These are phyloP conservation scores for Ophion ventricosus DNA, from an alignment of 2,888 invertebrate genomes.

Conservation along the genomic window DNA sequence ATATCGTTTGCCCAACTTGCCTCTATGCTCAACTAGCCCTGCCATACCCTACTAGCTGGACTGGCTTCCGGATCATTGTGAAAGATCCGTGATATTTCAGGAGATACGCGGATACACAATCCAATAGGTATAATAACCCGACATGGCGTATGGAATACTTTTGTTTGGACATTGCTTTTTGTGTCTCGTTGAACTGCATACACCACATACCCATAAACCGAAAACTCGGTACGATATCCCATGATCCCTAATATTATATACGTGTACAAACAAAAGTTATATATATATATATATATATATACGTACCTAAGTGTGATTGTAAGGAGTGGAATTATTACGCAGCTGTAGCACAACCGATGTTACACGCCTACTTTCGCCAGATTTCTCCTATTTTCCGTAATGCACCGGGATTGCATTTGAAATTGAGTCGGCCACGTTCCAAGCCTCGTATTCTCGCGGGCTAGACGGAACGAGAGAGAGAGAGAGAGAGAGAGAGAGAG, in stretches of 20 bases:
- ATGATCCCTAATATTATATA: conserved; percentile 53
- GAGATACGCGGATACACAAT: conserved; percentile 40
- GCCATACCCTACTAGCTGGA: not conserved
- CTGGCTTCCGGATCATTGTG: conserved; percentile 14
- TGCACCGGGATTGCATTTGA: conserved; percentile 78
- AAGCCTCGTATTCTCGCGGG: conserved; percentile 54
- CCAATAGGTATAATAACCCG: conserved; percentile 9
- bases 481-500: conserved; percentile 15
- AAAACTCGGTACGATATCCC: conserved; percentile 59
- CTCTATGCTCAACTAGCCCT: too few relatives aligned
- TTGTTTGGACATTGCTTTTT: conserved; percentile 12
- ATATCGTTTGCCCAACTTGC: too few relatives aligned
- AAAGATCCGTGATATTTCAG: conserved; percentile 30
- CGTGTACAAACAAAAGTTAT: conserved; percentile 14
- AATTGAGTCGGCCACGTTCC: conserved; percentile 77
- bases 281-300: conserved; percentile 28
- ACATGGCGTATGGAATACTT: conserved; percentile 28
- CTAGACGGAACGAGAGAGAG: conserved; percentile 8
- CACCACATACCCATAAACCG: conserved; percentile 44
- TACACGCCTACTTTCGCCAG: conserved; percentile 79
- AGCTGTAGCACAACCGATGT: conserved; percentile 67
- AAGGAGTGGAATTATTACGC: conserved; percentile 69
- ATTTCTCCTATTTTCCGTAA: conserved; percentile 82
- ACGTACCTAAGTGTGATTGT: not conserved
- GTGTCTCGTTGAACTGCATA: conserved; percentile 21